Evolutionary conservation across 2,113 vertebrate genomes (phyloP).

Genomic region (Misgurnus anguillicaudatus): DNA sequence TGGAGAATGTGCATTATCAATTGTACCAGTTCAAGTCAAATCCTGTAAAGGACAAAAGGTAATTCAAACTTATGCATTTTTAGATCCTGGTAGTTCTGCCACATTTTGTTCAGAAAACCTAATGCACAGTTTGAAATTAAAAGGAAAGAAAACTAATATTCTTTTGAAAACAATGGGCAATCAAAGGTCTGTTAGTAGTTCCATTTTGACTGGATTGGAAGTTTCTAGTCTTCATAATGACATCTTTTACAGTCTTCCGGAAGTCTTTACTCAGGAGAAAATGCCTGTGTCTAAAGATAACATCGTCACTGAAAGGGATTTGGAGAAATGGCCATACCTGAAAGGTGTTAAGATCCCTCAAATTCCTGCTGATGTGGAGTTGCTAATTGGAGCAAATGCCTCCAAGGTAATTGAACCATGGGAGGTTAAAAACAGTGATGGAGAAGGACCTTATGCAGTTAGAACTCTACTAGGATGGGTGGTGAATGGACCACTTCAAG

Average conservation of each 20-base stretch:
- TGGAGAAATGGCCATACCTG: neutral
- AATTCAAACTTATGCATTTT: conserved; percentile 10
- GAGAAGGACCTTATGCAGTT: neutral
- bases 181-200: neutral
- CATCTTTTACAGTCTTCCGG: neutral
- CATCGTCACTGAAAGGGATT: neutral
- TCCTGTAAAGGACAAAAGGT: conserved; percentile 2
- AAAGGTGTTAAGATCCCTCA: neutral
- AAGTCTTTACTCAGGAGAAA: neutral
- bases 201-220: neutral
- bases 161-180: neutral
- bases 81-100: conserved; percentile 31
- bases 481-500: neutral
- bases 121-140: conserved; percentile 12
- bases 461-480: neutral
- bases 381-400: neutral
- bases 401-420: conserved; percentile 16
- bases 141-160: neutral
- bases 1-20: conserved; percentile 11
- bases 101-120: conserved; percentile 29
- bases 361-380: neutral
- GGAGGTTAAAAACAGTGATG: conserved; percentile 3
- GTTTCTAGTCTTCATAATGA: neutral
- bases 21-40: conserved; percentile 40
- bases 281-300: neutral